These are phyloP conservation scores for Ictalurus furcatus DNA, from an alignment of 2,113 vertebrate genomes.

Conservation along the genomic window DNA sequence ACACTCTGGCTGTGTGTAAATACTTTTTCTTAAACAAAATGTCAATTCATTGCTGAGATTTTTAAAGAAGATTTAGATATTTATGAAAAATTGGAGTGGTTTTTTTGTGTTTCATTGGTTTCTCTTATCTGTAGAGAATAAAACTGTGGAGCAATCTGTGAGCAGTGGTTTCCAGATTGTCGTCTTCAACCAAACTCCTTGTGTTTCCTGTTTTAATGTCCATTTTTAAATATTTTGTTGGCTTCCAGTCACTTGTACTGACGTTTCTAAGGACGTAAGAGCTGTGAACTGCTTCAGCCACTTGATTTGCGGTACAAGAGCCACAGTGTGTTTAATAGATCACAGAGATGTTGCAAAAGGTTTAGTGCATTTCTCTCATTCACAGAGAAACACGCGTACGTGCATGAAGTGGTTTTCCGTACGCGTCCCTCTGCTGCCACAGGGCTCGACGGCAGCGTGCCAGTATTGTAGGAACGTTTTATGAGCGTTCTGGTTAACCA, in stretches of 20 bases:
- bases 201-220: not conserved
- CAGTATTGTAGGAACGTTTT: not conserved
- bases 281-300: not conserved
- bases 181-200: not conserved
- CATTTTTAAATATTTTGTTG: not conserved
- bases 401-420: not conserved
- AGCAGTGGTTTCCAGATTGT: slow-evolving; percentile 8
- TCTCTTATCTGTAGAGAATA: slow-evolving; percentile 71
- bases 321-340: not conserved
- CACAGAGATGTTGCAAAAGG: not conserved
- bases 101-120: slow-evolving; percentile 56
- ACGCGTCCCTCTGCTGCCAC: not conserved
- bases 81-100: slow-evolving; percentile 72
- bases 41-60: slow-evolving; percentile 67
- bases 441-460: not conserved
- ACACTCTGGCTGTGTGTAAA: slow-evolving; percentile 63
- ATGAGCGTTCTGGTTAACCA: not conserved
- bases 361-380: not conserved
- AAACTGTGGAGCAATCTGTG: slow-evolving; percentile 55
- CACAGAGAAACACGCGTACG: not conserved
- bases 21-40: slow-evolving; percentile 62
- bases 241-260: not conserved
- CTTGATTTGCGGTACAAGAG: not conserved
- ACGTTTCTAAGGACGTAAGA: not conserved
- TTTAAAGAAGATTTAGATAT: slow-evolving; percentile 76